Evolutionary conservation across 1,140 invertebrate species (phyloP).

Genomic region (Zaprionus taronus): DNA sequence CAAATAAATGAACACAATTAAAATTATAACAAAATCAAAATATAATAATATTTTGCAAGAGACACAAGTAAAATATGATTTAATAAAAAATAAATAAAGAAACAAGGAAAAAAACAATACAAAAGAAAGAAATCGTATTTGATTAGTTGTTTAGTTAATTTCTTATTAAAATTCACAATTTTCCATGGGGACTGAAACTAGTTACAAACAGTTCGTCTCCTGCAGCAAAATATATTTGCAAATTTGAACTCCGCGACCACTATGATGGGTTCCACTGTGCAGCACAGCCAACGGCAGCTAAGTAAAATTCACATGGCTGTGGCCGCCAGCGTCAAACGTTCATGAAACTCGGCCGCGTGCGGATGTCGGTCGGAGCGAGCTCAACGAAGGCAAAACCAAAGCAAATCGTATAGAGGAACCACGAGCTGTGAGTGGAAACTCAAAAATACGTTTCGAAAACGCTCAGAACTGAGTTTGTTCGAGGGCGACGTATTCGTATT

Average conservation of each 20-base stretch:
- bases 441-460: slow-evolving; percentile 45
- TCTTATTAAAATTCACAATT: too few species aligned
- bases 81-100: not conserved
- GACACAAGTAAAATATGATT: not conserved
- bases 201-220: too few species aligned
- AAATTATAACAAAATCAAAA: not conserved
- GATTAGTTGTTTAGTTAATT: too few species aligned
- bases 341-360: slow-evolving; percentile 77
- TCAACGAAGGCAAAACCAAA: slow-evolving; percentile 29
- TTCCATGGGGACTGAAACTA: too few species aligned
- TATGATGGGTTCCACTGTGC: slow-evolving; percentile 23
- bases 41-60: not conserved
- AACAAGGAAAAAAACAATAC: too few species aligned
- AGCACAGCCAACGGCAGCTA: slow-evolving; percentile 45
- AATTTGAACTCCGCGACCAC: too few species aligned
- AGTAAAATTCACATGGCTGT: slow-evolving; percentile 76
- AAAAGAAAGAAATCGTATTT: too few species aligned
- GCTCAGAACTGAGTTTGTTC: slow-evolving; percentile 35
- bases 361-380: slow-evolving; percentile 57
- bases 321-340: slow-evolving; percentile 67
- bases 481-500: too few species aligned
- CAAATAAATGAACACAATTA: not conserved
- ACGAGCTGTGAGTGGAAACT: slow-evolving; percentile 20
- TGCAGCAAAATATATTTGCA: too few species aligned
- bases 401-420: slow-evolving; percentile 17